phyloP scores from a whole-genome alignment of 1,140 invertebrate genomes.

The Scylla paramamosain region DNA sequence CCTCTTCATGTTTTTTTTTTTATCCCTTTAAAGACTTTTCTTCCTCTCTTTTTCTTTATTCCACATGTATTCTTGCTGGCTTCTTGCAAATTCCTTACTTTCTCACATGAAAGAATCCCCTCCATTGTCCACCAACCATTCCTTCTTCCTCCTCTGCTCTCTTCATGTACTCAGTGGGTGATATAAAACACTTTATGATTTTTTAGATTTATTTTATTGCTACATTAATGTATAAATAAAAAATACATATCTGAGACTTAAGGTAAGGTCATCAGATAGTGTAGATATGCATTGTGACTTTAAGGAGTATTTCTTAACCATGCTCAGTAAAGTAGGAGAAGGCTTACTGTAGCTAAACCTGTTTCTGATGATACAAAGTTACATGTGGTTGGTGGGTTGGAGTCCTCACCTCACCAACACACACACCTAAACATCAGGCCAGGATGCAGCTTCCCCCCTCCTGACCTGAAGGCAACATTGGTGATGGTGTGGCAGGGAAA shows the following conservation, averaged over 20 bases:
- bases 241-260: slow-evolving; percentile 45
- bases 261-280: slow-evolving; percentile 35
- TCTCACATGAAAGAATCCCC: too few species aligned
- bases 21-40: too few species aligned
- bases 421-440: not conserved
- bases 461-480: not conserved
- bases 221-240: slow-evolving; percentile 66
- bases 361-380: not conserved
- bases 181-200: not conserved
- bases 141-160: not conserved
- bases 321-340: slow-evolving; percentile 52
- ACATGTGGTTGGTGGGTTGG: not conserved
- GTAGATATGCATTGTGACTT: slow-evolving; percentile 66
- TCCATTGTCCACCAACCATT: not conserved
- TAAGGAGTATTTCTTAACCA: slow-evolving; percentile 53
- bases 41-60: too few species aligned
- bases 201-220: slow-evolving; percentile 31
- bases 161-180: not conserved
- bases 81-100: too few species aligned
- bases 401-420: not conserved
- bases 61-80: too few species aligned
- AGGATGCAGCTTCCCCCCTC: not conserved
- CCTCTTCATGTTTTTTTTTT: too few species aligned
- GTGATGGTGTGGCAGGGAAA: too few species aligned
- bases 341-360: not conserved